phyloP scores from a whole-genome alignment of 2,113 vertebrate species.

The Sprattus sprattus region DNA sequence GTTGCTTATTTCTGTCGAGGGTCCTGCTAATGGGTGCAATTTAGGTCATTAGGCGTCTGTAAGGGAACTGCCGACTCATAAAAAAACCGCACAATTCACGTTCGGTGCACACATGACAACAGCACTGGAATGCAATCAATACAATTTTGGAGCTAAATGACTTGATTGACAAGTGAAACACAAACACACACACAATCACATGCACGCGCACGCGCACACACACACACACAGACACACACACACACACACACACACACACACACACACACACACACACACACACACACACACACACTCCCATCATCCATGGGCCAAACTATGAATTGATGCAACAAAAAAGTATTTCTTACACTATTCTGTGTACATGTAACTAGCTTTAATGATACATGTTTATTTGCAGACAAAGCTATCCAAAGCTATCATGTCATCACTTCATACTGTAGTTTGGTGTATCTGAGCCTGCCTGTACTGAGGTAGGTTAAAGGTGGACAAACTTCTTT shows the following conservation, averaged over 20 bases:
- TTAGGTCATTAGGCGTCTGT: slow-evolving; percentile 3
- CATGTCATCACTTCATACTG: not conserved
- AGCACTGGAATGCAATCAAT: slow-evolving; percentile 14
- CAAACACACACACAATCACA: not conserved
- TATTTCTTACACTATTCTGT: not conserved
- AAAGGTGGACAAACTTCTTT: not conserved
- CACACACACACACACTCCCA: not conserved
- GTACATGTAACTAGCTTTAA: not conserved
- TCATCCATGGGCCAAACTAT: not conserved
- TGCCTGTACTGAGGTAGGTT: not conserved
- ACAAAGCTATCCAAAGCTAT: not conserved
- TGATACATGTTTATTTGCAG: not conserved
- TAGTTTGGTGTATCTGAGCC: not conserved
- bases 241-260: not conserved
- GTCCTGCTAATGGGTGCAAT: not conserved
- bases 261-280: not conserved
- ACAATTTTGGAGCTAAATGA: slow-evolving; percentile 21
- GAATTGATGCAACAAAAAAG: not conserved
- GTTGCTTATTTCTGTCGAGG: not conserved
- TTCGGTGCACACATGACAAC: not conserved
- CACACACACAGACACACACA: slow-evolving; percentile 8
- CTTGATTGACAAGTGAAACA: slow-evolving; percentile 16
- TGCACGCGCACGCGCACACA: not conserved
- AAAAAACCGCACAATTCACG: not conserved
- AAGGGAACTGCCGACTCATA: not conserved